Evolutionary conservation across 2,888 invertebrate species (phyloP).

Genomic region (Drosophila neotestacea): DNA sequence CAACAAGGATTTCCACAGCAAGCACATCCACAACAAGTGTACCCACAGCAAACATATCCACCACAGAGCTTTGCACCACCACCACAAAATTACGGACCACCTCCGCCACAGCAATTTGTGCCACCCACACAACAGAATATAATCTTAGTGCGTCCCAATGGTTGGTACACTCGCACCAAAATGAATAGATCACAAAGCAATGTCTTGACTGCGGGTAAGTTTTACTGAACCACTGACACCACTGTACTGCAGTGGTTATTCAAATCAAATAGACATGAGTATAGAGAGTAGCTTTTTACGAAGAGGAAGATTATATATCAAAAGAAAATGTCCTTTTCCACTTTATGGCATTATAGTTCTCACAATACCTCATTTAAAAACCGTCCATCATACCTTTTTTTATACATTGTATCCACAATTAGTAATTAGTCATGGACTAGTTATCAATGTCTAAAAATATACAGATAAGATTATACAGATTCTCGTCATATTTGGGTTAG

Average conservation of each 20-base stretch:
- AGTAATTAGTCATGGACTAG: too few relatives aligned
- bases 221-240: neutral
- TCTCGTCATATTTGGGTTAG: neutral
- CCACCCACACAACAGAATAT: slow-evolving; percentile 27
- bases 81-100: slow-evolving; percentile 9
- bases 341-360: too few relatives aligned
- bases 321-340: neutral
- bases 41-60: slow-evolving; percentile 14
- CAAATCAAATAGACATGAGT: too few relatives aligned
- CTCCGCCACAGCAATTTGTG: slow-evolving; percentile 33
- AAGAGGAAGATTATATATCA: neutral
- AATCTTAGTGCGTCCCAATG: slow-evolving; percentile 20
- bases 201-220: slow-evolving; percentile 54
- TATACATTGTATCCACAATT: too few relatives aligned
- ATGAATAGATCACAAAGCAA: slow-evolving; percentile 59
- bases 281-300: neutral
- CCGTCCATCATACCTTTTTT: too few relatives aligned
- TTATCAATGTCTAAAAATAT: too few relatives aligned
- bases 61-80: slow-evolving; percentile 16
- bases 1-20: slow-evolving; percentile 1
- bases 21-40: slow-evolving; percentile 9
- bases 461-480: slow-evolving; percentile 12
- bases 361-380: too few relatives aligned
- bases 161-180: slow-evolving; percentile 37
- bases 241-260: neutral